These are phyloP conservation scores for Anaspis maculata DNA, from an alignment of 2,888 invertebrate species.

Conservation along the genomic window DNA sequence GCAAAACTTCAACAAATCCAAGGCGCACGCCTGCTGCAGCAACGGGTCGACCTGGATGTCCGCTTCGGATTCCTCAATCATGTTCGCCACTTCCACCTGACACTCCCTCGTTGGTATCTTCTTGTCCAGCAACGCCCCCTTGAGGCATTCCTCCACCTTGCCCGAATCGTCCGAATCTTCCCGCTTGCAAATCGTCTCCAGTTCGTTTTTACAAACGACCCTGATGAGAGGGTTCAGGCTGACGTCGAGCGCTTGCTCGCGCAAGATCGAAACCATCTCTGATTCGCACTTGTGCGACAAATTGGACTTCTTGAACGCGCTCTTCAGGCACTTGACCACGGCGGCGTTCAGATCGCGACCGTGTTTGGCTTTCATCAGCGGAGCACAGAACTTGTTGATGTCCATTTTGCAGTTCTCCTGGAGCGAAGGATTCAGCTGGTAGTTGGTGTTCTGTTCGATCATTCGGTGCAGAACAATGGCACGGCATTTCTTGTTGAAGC, in stretches of 20 bases:
- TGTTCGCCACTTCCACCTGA: conserved; percentile 74
- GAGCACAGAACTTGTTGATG: conserved; percentile 54
- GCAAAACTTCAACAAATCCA: conserved; percentile 76
- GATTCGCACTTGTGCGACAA: conserved; percentile 70
- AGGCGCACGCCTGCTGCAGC: conserved; percentile 77
- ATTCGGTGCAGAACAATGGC: conserved; percentile 77
- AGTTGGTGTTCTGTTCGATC: conserved; percentile 85
- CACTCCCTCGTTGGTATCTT: conserved; percentile 69
- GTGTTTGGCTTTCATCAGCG: conserved; percentile 41
- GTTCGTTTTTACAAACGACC: conserved; percentile 69
- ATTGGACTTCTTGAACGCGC: conserved; percentile 66
- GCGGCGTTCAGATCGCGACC: conserved; percentile 76
- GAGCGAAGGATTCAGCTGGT: conserved; percentile 78
- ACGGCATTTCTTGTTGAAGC: conserved; percentile 78
- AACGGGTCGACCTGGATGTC: conserved; percentile 95
- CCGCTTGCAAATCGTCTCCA: conserved; percentile 55
- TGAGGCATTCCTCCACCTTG: conserved; percentile 84
- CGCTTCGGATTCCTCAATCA: conserved; percentile 82
- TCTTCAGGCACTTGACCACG: conserved; percentile 75
- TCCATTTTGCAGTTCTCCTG: conserved; percentile 74
- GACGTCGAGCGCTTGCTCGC: conserved; percentile 85
- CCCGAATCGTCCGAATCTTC: conserved; percentile 49
- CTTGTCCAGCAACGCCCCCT: conserved; percentile 67
- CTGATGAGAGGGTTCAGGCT: conserved; percentile 81
- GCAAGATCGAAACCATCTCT: conserved; percentile 72